Evolutionary conservation across 2,113 vertebrate species (phyloP), one percentile per base, ranked within the genome.

Genomic region (Apteryx owenii): DNA sequence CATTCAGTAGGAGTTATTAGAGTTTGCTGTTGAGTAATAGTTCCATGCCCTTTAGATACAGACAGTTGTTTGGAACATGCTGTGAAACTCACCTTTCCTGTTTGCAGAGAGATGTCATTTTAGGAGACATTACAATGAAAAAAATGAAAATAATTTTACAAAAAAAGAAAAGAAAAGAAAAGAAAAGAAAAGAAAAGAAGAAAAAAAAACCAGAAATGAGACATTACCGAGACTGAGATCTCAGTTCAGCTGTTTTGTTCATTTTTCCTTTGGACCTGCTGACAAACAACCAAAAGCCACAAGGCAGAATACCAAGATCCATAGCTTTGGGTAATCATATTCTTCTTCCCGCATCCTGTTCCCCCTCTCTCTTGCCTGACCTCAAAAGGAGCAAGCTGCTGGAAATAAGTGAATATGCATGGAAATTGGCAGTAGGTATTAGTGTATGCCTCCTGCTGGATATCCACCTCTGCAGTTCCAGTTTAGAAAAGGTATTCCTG

Each of bases 201-300:
- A 38, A 85, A 91, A 94, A 79, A 69, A 80, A 71, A 87, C 13
- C 29, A 88, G 71, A 88, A 93, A 51, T 56, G 21, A 89, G 46
- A 64, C 40, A 44, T 78, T 62, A 85, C 12, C 0, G 2, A 82
- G 62, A 19, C 69, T 38, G 61, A 90, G 51, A 38, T 42, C 62
- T 93, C 66, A 77, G 20, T 58, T 36, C 28, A 71, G 36, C 60
- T 87, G 53, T 64, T 94, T 85, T 42, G 76, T 54, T 92, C 82
- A 96, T 91, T 70, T 85, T 93, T 94, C 54, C 85, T 93, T 95
- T 94, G 96, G 44, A 54, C 19, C 33, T 86, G 64, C 60, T 95
- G 96, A 92, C 92, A 84, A 81, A 29, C 58, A 77, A 81, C 23
- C 82, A 85, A 78, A 91, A 94, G 33, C 50, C 76, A 71, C 64